These are phyloP conservation scores for Caenorhabditis uteleia DNA, from an alignment of 2,888 invertebrate genomes.

Conservation along the genomic window DNA sequence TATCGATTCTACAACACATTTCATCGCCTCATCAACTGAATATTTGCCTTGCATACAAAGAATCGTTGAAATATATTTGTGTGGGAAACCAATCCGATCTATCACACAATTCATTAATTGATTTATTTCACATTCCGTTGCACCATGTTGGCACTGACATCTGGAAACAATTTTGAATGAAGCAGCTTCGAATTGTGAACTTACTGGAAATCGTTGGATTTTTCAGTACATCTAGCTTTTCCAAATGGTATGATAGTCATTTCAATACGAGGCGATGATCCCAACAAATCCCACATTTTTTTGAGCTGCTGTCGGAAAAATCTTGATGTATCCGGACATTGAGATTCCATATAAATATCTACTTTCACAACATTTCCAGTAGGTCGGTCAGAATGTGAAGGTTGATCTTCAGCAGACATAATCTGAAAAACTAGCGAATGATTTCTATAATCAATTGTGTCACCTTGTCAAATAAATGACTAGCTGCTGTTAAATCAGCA, in stretches of 20 bases:
- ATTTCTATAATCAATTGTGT: no score
- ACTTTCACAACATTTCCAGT: slow-evolving; percentile 50
- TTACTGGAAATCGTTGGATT: slow-evolving; percentile 52
- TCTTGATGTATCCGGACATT: slow-evolving; percentile 68
- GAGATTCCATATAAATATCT: slow-evolving; percentile 68
- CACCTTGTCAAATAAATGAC: no score
- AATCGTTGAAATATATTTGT: slow-evolving; percentile 56
- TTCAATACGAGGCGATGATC: slow-evolving; percentile 53
- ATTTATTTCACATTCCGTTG: slow-evolving; percentile 64
- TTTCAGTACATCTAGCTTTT: slow-evolving; percentile 62
- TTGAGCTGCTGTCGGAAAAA: slow-evolving; percentile 32
- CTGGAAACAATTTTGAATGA: slow-evolving; percentile 24
- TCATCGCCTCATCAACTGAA: slow-evolving; percentile 51
- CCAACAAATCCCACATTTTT: slow-evolving; percentile 42
- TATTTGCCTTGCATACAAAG: slow-evolving; percentile 55
- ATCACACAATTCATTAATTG: slow-evolving; percentile 69
- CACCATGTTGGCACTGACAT: slow-evolving; percentile 68
- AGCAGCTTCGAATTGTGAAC: slow-evolving; percentile 9
- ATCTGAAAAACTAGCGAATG: slow-evolving; percentile 35
- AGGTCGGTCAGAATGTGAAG: not conserved
- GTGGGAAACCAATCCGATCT: slow-evolving; percentile 54
- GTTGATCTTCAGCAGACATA: slow-evolving; percentile 20
- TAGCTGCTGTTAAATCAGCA: no score
- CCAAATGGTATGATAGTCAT: slow-evolving; percentile 66
- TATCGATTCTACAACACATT: slow-evolving; percentile 39